A percentile compares a stretch with the other conserved stretches of the same genome.
phyloP scores from a whole-genome alignment of 2,888 invertebrate genomes.

The Seira musarum region DNA sequence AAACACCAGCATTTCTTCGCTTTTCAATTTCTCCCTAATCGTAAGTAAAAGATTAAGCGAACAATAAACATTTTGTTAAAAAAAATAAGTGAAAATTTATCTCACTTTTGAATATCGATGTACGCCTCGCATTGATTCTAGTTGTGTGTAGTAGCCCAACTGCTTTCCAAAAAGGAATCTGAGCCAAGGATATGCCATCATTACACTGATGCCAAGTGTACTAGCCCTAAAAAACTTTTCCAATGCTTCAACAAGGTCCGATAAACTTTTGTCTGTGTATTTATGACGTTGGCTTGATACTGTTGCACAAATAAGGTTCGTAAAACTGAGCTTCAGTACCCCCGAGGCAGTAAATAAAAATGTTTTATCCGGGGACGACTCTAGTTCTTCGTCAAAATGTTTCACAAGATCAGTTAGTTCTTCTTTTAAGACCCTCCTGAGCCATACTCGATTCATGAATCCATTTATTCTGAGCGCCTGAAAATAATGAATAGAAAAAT shows the following conservation, averaged over 20 bases:
- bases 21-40: neutral
- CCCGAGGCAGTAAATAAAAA: slow-evolving; percentile 8
- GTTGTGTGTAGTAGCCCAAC: neutral
- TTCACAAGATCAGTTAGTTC: neutral
- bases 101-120: slow-evolving; percentile 3
- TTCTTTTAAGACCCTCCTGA: neutral
- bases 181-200: slow-evolving; percentile 6
- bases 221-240: slow-evolving; percentile 15
- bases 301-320: slow-evolving; percentile 10
- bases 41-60: neutral
- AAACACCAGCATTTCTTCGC: neutral
- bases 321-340: slow-evolving; percentile 16
- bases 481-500: no score
- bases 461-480: neutral
- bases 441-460: slow-evolving; percentile 1
- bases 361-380: neutral
- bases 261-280: neutral
- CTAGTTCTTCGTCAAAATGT: slow-evolving; percentile 16
- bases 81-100: neutral
- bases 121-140: slow-evolving; percentile 2
- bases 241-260: neutral
- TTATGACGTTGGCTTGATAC: slow-evolving; percentile 17
- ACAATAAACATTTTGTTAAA: no score
- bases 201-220: slow-evolving; percentile 1
- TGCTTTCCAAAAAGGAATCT: slow-evolving; percentile 9